Conservation (phyloP, 2,113 vertebrate genomes). For the Halichoeres trimaculatus region DNA sequence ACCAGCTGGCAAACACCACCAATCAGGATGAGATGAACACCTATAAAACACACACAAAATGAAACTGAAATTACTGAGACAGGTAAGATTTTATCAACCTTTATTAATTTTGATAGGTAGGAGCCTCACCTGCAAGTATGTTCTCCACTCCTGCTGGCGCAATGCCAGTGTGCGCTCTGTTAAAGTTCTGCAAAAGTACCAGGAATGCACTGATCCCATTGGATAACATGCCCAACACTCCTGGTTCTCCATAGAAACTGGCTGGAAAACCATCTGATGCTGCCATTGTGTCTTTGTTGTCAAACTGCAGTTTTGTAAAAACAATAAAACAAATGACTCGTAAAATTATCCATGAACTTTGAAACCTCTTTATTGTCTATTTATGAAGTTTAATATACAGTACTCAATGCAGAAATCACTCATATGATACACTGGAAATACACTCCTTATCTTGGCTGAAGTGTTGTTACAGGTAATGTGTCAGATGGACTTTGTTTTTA, state of each 20-base stretch:
- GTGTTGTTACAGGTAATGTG: background rate
- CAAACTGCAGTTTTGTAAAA: constrained; percentile 12
- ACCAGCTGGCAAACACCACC: constrained; percentile 89
- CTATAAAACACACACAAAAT: constrained; percentile 60
- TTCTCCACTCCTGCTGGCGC: constrained; percentile 82
- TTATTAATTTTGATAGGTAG: background rate
- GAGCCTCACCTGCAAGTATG: constrained; percentile 86
- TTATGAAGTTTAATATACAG: too few relatives aligned
- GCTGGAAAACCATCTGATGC: constrained; percentile 85
- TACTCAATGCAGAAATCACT: background rate
- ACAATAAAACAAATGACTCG: constrained; percentile 11
- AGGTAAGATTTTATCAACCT: background rate
- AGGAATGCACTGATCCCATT: constrained; percentile 92
- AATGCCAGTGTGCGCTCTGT: constrained; percentile 73
- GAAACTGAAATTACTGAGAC: background rate
- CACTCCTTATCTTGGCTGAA: too few relatives aligned
- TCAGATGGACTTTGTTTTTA: background rate
- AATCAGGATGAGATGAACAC: constrained; percentile 89
- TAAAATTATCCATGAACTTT: background rate
- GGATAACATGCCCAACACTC: constrained; percentile 88
- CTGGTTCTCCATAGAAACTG: constrained; percentile 91
- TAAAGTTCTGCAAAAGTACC: constrained; percentile 89
- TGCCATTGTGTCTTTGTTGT: constrained; percentile 74
- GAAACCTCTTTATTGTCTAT: background rate
- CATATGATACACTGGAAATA: background rate